Conservation (phyloP, 2,888 invertebrate genomes). For the Dryobotodes eremita region DNA sequence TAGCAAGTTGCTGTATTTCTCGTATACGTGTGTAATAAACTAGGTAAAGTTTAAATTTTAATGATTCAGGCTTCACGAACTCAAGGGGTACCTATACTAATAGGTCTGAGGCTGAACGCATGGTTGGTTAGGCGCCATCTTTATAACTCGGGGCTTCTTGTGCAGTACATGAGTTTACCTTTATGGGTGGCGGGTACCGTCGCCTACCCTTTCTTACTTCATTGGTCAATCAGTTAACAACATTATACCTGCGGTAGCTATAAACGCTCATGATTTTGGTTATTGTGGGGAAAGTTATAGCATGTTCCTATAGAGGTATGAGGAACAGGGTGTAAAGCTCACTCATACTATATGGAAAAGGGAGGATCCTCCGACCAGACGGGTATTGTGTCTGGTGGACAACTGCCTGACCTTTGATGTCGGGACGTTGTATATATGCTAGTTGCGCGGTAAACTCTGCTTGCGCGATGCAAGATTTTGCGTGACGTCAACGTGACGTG, state of each 20-base stretch:
- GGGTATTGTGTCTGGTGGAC: no score
- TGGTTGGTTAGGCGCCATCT: constrained; percentile 25
- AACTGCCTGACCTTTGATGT: no score
- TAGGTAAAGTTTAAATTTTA: not conserved
- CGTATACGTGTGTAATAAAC: not conserved
- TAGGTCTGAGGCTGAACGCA: constrained; percentile 27
- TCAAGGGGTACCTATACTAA: not conserved
- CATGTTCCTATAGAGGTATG: no score
- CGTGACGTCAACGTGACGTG: no score
- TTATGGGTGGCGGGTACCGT: not conserved
- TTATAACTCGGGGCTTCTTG: constrained; percentile 26
- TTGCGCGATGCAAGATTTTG: no score
- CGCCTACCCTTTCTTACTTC: constrained; percentile 16
- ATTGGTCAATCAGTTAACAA: constrained; percentile 1
- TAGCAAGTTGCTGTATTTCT: not conserved
- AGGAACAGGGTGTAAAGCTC: no score
- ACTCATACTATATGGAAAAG: no score
- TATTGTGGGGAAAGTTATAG: no score
- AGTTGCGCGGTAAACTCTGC: no score
- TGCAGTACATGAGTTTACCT: not conserved
- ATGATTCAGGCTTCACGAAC: not conserved
- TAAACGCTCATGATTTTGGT: not conserved
- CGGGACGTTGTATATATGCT: no score
- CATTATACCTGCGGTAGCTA: constrained; percentile 1
- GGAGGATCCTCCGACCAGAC: no score